Evolutionary conservation across 2,797 vertebrate species (phyloP).

Genomic region (Pangasius krempfi): DNA sequence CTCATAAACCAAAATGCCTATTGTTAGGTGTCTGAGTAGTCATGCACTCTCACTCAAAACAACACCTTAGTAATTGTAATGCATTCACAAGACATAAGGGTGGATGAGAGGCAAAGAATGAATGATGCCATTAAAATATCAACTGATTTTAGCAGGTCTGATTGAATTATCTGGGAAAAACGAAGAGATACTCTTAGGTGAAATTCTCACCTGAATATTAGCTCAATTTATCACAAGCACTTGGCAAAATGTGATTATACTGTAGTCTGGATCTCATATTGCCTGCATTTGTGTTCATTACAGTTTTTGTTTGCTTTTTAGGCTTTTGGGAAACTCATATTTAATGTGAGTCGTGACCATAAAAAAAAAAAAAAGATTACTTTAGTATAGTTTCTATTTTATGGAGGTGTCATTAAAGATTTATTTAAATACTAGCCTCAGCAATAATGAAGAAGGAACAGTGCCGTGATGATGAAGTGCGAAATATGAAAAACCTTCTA

Average conservation of each 20-base stretch:
- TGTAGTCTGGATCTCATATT: background rate
- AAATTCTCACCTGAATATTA: background rate
- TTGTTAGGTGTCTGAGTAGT: background rate
- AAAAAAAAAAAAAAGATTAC: background rate
- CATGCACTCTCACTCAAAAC: background rate
- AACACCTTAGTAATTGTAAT: background rate
- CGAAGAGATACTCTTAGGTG: background rate
- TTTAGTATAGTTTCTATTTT: background rate
- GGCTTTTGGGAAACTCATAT: background rate
- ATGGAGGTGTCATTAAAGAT: background rate
- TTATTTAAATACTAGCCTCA: background rate
- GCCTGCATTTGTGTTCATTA: background rate
- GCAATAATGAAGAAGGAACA: background rate
- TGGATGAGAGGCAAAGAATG: background rate
- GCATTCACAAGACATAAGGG: background rate
- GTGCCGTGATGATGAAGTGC: background rate
- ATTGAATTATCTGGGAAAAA: background rate
- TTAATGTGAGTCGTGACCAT: background rate
- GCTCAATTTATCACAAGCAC: background rate
- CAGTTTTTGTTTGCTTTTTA: background rate
- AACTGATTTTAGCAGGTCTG: background rate
- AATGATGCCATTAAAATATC: background rate
- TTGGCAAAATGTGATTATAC: background rate
- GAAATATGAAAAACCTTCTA: background rate
- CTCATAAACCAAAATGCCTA: background rate